Evolutionary conservation across 2,113 vertebrate species (phyloP), one percentile per base, ranked within the genome.

Genomic region (Actenoides hombroni): DNA sequence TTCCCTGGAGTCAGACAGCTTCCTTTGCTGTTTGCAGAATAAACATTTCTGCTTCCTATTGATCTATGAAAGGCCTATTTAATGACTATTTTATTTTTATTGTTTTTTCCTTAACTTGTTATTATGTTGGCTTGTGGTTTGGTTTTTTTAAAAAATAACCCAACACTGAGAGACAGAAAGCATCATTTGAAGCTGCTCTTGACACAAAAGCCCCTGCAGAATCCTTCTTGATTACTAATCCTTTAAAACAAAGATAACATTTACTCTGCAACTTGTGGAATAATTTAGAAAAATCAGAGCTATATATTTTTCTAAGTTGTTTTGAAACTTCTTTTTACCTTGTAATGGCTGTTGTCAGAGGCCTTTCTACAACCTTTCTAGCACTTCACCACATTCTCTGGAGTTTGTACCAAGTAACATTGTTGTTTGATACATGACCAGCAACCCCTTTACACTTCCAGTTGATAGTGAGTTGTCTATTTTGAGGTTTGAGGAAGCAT

Each of bases 1-100:
- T 94, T 35, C 17, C 19, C 33, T 70, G 31, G 40, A 86, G n/a
- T 88, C 44, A 70, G 48, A 42, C 26, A 60, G 25, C 61, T 95
- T 92, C 51, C 71, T 70, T 19, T 70, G 1, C 51, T 75, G 7
- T 70, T 94, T 25, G 37, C 31, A 82, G 65, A 91, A 75, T 67
- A 91, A 95, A 87, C 15, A 40, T 75, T 89, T 86, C 90, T 92
- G 64, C 29, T 94, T 94, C 77, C 51, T 59, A 51, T 74, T 87
- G 28, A 87, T 95, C 60, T 81, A 19, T 75, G 20, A 63, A 86
- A 89, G 77, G 46, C 19, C 24, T 63, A 29, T 57, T 16, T 16
- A 75, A 67, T 78, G n/a, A 6, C 3, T 17, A 23, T 63, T 10
- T 5, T 14, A 5, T 3, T 5, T 18, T 35, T 10, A 24, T 51